phyloP scores from a whole-genome alignment of 1,140 invertebrate genomes.

The Drosophila lacertosa region DNA sequence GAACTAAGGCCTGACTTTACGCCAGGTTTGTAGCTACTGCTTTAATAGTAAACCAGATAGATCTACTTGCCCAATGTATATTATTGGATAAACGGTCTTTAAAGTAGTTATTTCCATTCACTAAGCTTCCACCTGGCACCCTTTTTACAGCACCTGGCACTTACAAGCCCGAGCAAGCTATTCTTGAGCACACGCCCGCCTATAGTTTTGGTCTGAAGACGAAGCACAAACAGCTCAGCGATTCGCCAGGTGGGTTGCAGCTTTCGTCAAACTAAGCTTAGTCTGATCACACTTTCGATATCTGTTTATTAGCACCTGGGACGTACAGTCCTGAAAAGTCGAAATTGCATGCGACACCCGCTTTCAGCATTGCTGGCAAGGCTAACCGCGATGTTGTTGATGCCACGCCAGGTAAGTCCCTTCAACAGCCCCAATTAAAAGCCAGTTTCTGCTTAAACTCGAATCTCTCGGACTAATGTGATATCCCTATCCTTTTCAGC shows the following conservation, averaged over 20 bases:
- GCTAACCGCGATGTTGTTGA: conserved; percentile 87
- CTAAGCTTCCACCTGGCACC: conserved; percentile 77
- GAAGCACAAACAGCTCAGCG: conserved; percentile 80
- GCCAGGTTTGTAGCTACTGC: conserved; percentile 86
- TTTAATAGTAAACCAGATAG: too few relatives aligned
- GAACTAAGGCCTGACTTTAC: conserved; percentile 88
- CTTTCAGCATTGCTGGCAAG: conserved; percentile 86
- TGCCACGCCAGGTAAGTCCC: conserved; percentile 84
- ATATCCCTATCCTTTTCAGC: conserved; percentile 84
- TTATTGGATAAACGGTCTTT: background rate
- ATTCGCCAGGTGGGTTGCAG: conserved; percentile 66
- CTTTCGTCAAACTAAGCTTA: background rate
- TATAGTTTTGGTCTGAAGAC: conserved; percentile 87
- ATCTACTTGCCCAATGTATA: too few relatives aligned
- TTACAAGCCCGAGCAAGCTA: conserved; percentile 88
- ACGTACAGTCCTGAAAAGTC: conserved; percentile 85
- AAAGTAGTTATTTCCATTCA: background rate
- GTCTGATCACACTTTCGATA: background rate
- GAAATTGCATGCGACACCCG: conserved; percentile 83
- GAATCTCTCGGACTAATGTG: background rate
- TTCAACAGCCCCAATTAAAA: conserved; percentile 73
- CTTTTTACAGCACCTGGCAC: conserved; percentile 84
- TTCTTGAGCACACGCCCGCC: conserved; percentile 86
- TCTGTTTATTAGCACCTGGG: conserved; percentile 84
- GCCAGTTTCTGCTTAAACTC: background rate